phyloP scores from a whole-genome alignment of 2,113 vertebrate genomes.

The Actenoides hombroni region DNA sequence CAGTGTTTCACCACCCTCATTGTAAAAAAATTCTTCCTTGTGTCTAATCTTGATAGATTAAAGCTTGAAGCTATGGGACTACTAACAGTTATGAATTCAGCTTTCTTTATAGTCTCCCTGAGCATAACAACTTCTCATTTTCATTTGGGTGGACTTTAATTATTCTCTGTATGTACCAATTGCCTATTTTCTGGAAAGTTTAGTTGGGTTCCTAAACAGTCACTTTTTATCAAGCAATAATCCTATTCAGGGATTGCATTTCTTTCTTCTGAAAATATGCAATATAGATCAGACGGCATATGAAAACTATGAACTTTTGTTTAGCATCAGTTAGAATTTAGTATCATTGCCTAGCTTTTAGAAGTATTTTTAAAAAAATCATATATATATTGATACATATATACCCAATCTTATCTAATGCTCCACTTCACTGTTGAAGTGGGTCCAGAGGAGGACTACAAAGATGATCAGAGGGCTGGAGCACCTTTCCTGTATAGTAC shows the following conservation, averaged over 20 bases:
- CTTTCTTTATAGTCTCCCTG: background rate
- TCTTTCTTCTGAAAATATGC: background rate
- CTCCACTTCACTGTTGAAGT: background rate
- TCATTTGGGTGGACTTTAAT: background rate
- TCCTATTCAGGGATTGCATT: background rate
- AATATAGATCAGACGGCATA: background rate
- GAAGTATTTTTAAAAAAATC: background rate
- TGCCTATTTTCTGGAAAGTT: background rate
- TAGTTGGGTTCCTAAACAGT: background rate
- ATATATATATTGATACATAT: too few species aligned
- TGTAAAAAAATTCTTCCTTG: too few species aligned
- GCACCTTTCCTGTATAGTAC: too few species aligned
- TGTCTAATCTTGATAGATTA: too few species aligned
- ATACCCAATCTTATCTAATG: background rate
- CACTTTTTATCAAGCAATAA: background rate
- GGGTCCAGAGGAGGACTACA: too few species aligned
- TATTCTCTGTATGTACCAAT: background rate
- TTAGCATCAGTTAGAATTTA: background rate
- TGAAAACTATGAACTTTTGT: background rate
- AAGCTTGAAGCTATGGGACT: background rate
- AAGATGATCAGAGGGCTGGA: too few species aligned
- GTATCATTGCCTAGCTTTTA: background rate
- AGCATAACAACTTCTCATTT: background rate
- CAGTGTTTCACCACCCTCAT: too few species aligned
- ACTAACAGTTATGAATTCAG: background rate